Conservation (phyloP, 1,140 invertebrate species). For the Caenorhabditis tropicalis region DNA sequence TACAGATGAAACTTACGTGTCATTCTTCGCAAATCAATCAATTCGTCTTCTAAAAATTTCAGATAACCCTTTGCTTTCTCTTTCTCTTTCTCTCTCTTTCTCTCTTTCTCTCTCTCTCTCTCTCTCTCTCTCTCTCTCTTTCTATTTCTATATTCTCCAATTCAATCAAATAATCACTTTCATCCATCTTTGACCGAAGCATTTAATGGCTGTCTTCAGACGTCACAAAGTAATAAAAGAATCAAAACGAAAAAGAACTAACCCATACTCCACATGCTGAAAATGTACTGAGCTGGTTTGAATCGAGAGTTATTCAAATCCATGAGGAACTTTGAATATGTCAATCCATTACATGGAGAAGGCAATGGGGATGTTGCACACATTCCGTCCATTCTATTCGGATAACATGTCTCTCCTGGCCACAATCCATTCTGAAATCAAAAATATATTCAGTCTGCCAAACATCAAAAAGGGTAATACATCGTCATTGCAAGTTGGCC, state of each 20-base stretch:
- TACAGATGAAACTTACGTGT: constrained; percentile 34
- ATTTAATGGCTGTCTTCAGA: neutral
- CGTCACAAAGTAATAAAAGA: neutral
- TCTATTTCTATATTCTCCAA: too few species aligned
- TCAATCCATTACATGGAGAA: constrained; percentile 25
- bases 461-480: neutral
- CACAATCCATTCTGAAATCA: constrained; percentile 22
- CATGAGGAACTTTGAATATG: constrained; percentile 15
- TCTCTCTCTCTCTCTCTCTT: too few species aligned
- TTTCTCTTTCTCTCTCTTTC: neutral
- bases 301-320: neutral
- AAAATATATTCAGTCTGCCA: too few species aligned
- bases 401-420: constrained; percentile 23
- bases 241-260: neutral
- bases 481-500: constrained; percentile 39
- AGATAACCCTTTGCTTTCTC: neutral
- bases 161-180: too few species aligned
- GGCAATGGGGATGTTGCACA: neutral
- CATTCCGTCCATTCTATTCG: constrained; percentile 9
- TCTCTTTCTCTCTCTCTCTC: too few species aligned
- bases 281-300: constrained; percentile 34
- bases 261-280: constrained; percentile 40
- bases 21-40: constrained; percentile 34
- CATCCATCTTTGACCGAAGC: constrained; percentile 4
- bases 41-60: constrained; percentile 18